Base-by-base conservation (phyloP, 2,797 vertebrate species). In the Silurus aristotelis region DNA sequence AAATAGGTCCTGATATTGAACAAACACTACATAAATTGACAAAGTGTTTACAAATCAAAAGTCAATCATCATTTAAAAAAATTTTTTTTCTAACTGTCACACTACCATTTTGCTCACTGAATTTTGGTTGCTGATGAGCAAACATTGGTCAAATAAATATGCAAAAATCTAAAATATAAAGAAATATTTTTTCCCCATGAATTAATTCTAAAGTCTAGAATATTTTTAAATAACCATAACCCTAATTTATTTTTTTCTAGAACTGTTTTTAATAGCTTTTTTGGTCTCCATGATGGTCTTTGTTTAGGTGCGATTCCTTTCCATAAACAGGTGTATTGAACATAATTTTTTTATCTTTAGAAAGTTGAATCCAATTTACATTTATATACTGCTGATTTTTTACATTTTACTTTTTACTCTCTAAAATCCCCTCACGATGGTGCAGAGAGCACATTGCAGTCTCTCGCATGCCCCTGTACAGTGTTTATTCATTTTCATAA, bases 401-500 rank as follows among this genome's bases (percentile, higher is more conserved):
- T 3, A 20, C 67, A 71, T 72, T 52, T 38, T 48, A 31, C 83
- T 80, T 66, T 38, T 0, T 31, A 31, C 75, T 72, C 46, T 64
- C 27, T 64, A 84, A 67, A 60, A 70, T 19, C 55, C 64, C 31
- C 72, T 84, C 83, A 78, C 58, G 17, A 17, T 70, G 64, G 77
- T 55, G 61, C 52, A 17, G 48, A 83, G 27, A 56, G 60, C 80
- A 56, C 56, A 78, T 64, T 73, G 80, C 60, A 83, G 72, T 83
- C 88, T 89, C 87, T 92, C 90, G 87, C 89, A 86, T 70, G 85
- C 91, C 89, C 91, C 90, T 91, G 77, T 68, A 61, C 71, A 68
- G 67, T 25, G 89, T 94, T 93, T 92, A 92, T 96, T 95, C 95
- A 95, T 95, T 95, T 95, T 95, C 94, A 95, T 95, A 94, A 94